Base-by-base conservation (phyloP, 2,888 invertebrate genomes). In the Lithophane semibrunnea region DNA sequence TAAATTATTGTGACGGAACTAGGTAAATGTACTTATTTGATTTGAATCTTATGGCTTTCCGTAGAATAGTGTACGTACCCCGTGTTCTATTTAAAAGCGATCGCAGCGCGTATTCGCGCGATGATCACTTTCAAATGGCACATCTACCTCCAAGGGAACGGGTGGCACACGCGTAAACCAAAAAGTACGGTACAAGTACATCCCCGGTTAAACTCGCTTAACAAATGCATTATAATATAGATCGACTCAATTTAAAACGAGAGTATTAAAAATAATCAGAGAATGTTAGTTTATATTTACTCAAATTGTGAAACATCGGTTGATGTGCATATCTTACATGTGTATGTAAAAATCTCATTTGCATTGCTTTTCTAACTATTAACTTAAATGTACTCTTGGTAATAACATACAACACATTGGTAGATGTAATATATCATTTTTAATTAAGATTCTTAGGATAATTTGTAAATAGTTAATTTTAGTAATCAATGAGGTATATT, bases 401-500 rank as follows among this genome's bases (percentile, higher is more conserved):
- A n/a, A 21, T 29, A 44, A 56, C 37, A 29, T n/a, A 47, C 0
- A 4, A 37, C 10, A 52, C 24, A 13, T n/a, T 37, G 13, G 13
- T 76, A 63, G 29, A 37, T 42, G 18, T 66, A 74, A 73, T 68
- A 44, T 58, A 60, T 67, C 0, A 64, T 65, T 37, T 16, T 37
- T 47, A 42, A 58, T 61, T 66, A 72, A 65, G 24, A 29, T 37
- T 61, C 3, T 16, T 68, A 71, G 52, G n/a, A 52, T 67, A 71
- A 52, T 64, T 64, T 81, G 78, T 82, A 81, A 52, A 81, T 78
- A 78, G 24, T 49, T 66, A 52, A 44, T 69, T 56, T 60, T 77
- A 72, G 24, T 56, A 56, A 72, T 77, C 64, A 72, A 73, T 24
- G 42, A 49, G 24, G 37, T 56, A 44, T 65, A 68, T 71, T 75